These are phyloP conservation scores for Drosophila anomalata DNA, from an alignment of 2,888 invertebrate species.

Conservation along the genomic window DNA sequence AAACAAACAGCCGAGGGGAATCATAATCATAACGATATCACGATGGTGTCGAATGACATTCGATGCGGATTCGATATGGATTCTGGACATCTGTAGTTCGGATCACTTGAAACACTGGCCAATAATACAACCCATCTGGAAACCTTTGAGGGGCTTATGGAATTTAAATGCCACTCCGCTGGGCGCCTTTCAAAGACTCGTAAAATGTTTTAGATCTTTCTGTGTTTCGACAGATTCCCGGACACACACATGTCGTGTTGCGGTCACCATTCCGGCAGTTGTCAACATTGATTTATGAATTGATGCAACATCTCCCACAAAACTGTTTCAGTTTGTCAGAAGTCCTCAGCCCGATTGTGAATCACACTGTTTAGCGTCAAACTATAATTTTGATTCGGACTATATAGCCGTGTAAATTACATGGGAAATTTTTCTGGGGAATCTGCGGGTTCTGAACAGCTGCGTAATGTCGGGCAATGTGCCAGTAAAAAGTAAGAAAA, in stretches of 20 bases:
- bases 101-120: not conserved
- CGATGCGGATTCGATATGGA: slow-evolving; percentile 41
- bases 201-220: slow-evolving; percentile 23
- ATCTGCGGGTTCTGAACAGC: slow-evolving; percentile 62
- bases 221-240: slow-evolving; percentile 19
- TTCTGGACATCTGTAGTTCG: slow-evolving; percentile 11
- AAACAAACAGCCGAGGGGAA: slow-evolving; percentile 45
- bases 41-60: slow-evolving; percentile 47
- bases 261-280: slow-evolving; percentile 31
- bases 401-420: slow-evolving; percentile 54
- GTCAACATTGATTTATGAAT: slow-evolving; percentile 42
- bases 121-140: slow-evolving; percentile 16
- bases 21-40: slow-evolving; percentile 32
- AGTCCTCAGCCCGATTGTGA: slow-evolving; percentile 4
- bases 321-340: not conserved
- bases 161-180: not conserved
- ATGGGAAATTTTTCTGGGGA: slow-evolving; percentile 36
- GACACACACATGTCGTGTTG: slow-evolving; percentile 17
- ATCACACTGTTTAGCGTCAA: slow-evolving; percentile 5
- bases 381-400: slow-evolving; percentile 10
- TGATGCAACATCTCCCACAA: slow-evolving; percentile 25
- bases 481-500: slow-evolving; percentile 58
- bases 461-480: slow-evolving; percentile 76
- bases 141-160: not conserved
- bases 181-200: slow-evolving; percentile 26